A percentile compares a stretch with the other conserved stretches of the same genome.
Evolutionary conservation across 2,888 invertebrate genomes (phyloP).

Genomic region (Apocheima hispidaria): DNA sequence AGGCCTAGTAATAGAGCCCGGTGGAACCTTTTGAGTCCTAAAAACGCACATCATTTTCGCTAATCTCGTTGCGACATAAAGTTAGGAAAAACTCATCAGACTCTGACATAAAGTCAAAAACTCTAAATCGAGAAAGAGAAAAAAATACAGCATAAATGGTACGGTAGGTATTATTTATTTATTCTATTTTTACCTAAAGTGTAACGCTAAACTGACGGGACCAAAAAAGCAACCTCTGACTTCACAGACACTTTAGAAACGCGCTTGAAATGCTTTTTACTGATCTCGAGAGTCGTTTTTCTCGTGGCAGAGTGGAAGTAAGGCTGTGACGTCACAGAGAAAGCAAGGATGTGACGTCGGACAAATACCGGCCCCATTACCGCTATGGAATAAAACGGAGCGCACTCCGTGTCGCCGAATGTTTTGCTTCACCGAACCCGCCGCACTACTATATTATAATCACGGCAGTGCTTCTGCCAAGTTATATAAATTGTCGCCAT

Average conservation of each 20-base stretch:
- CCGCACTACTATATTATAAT: neutral
- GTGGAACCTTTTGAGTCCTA: no score
- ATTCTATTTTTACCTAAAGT: neutral
- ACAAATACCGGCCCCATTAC: slow-evolving; percentile 12
- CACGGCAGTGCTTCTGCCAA: neutral
- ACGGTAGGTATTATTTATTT: neutral
- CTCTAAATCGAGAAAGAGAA: no score
- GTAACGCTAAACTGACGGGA: neutral
- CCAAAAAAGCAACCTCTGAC: neutral
- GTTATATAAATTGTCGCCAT: neutral
- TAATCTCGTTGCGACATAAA: no score
- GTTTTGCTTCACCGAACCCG: slow-evolving; percentile 2
- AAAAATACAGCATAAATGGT: no score
- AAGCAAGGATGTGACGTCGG: slow-evolving; percentile 12
- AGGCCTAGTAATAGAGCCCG: no score
- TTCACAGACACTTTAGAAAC: neutral
- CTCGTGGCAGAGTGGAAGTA: neutral
- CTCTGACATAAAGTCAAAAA: no score
- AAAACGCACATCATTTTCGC: no score
- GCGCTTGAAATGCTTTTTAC: slow-evolving; percentile 5
- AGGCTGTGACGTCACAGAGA: slow-evolving; percentile 3
- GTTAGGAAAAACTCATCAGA: no score
- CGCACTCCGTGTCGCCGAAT: neutral
- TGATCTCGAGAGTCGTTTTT: slow-evolving; percentile 5
- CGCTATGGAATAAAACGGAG: neutral